These are phyloP conservation scores for Oreochromis mossambicus DNA, from an alignment of 2,797 vertebrate genomes.

Conservation along the genomic window DNA sequence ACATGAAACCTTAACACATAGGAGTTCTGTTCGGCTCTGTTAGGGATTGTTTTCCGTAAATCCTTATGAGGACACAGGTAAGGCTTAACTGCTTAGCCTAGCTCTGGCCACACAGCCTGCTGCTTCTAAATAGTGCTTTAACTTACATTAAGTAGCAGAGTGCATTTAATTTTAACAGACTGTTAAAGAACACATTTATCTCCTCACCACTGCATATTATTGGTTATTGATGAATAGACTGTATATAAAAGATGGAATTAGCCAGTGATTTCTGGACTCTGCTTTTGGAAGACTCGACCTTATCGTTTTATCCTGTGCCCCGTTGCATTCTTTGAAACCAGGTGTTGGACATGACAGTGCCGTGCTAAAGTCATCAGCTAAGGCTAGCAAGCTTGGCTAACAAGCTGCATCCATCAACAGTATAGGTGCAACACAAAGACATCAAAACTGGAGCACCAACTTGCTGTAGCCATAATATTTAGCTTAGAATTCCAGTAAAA, in stretches of 20 bases:
- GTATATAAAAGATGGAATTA: background rate
- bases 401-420: background rate
- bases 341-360: background rate
- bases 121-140: background rate
- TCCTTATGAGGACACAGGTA: conserved; percentile 17
- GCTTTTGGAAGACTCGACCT: background rate
- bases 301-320: background rate
- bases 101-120: background rate
- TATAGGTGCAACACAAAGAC: background rate
- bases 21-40: background rate
- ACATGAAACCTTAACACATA: background rate
- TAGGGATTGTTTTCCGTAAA: conserved; percentile 50
- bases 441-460: background rate
- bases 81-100: conserved; percentile 36
- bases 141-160: background rate
- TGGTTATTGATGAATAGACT: background rate
- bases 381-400: background rate
- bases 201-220: background rate
- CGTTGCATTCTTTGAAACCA: background rate
- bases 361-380: background rate
- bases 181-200: background rate
- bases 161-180: background rate
- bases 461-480: background rate
- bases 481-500: background rate
- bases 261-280: background rate